Base-by-base conservation (phyloP, 2,888 invertebrate species). In the Rhyacophila evoluta region DNA sequence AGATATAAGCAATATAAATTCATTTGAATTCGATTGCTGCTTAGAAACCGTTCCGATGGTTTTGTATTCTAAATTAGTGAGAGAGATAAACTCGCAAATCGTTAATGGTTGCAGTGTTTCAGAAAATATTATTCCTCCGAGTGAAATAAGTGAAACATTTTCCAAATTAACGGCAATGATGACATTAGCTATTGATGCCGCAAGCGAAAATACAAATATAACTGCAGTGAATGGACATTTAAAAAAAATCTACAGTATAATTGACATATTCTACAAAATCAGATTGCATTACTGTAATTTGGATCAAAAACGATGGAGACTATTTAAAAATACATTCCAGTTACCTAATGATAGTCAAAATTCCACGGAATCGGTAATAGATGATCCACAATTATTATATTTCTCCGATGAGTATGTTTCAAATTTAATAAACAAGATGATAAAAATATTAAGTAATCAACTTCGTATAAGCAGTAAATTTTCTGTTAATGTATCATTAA, bases 221-320 rank as follows among this genome's bases (percentile, higher is more conserved):
- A 86, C 86, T 83, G 83, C 87, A 12, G 83, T 87, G 36, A 83
- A 81, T 39, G 84, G 86, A 78, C 85, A 87, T 83, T 84, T 89
- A 67, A 83, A 85, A 77, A 86, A 85, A 83, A 85, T 85, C 81
- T 81, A 83, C 12, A 84, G 84, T 74, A 86, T 85, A 5, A 83
- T 89, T 36, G 82, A 82, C 69, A 86, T 89, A 82, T 78, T 89
- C 29, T 85, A 85, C 72, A 83, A 84, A 80, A 85, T 78, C 12
- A 71, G 67, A 55, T 39, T 80, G 4, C 38, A 74, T 11, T 78
- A 76, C 19, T 68, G 37, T 19, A 77, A 74, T 41, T 33, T 33
- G 37, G 11, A 37, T 33, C 79, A 81, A 33, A 25, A 11, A 11
- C 74, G 11, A 33, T 12, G 33, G 2, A 0, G 19, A 1, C n/a